Base-by-base conservation (phyloP, 2,797 vertebrate genomes). In the Centroberyx gerrardi region DNA sequence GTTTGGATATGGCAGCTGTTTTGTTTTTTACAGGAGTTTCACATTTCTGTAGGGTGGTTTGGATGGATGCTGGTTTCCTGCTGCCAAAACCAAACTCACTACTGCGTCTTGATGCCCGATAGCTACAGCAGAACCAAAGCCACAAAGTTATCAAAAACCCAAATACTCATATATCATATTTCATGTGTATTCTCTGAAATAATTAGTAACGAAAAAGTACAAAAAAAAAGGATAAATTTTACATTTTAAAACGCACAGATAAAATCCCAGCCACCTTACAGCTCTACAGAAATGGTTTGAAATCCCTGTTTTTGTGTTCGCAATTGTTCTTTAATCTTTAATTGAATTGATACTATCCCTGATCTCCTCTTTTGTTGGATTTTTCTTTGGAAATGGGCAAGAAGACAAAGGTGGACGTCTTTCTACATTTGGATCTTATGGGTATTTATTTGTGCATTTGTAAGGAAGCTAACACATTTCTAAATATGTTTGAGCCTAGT, bases 381-480 rank as follows among this genome's bases (percentile, higher is more conserved):
- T 96, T 96, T 97, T 95, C 94, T 97, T 96, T 83, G 69, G 84
- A 86, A 91, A 87, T 69, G 76, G 75, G 73, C 83, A 72, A 88
- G 65, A 92, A 87, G 82, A 86, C 95, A 95, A 94, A 92, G 89
- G 93, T 86, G 85, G 72, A 81, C 70, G 85, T 95, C 93, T 94
- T 94, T 87, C 80, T 86, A 90, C 88, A 90, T 91, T 83, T 92
- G 85, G 79, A 96, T 94, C 93, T 86, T 90, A 74, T 88, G 94
- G 96, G 96, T 97, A 99, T 99, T 98, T 98, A 97, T 98, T 97
- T 97, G 96, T 97, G 95, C 96, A 96, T 97, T 97, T 97, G 95
- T 97, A 95, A 97, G 94, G 96, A 94, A 96, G 95, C 95, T 95
- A 96, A 96, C 95, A 93, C 92, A 90, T 94, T 93, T 94, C 89